Conservation (phyloP, 2,888 invertebrate species). For the Linnaemya vulpina region DNA sequence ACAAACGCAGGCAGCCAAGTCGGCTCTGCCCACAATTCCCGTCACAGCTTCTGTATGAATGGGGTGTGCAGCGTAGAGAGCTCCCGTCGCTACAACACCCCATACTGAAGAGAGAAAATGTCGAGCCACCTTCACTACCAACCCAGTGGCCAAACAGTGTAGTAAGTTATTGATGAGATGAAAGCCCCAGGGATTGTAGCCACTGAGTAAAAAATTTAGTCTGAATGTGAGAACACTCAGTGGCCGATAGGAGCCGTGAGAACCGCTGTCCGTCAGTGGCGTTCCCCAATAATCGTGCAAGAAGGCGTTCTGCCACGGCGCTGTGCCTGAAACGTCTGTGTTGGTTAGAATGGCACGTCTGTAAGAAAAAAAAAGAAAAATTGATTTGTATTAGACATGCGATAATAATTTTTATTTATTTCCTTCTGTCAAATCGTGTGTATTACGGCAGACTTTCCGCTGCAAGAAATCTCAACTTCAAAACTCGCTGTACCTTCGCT, state of each 20-base stretch:
- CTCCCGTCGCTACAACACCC: constrained; percentile 90
- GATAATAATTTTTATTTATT: background rate
- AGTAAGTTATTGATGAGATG: constrained; percentile 93
- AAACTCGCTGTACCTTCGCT: background rate
- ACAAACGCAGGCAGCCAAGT: constrained; percentile 95
- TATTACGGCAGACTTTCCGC: background rate
- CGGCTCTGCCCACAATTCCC: constrained; percentile 97
- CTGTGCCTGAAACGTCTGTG: constrained; percentile 93
- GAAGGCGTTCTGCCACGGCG: constrained; percentile 91
- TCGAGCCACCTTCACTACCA: constrained; percentile 91
- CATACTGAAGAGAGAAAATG: constrained; percentile 87
- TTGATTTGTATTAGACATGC: background rate
- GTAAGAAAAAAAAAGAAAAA: constrained; percentile 83
- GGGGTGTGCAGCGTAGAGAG: constrained; percentile 97
- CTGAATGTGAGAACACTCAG: constrained; percentile 95
- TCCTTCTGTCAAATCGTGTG: background rate
- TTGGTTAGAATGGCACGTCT: constrained; percentile 98
- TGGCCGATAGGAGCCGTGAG: constrained; percentile 98
- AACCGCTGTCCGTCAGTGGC: constrained; percentile 94
- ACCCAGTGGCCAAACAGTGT: constrained; percentile 92
- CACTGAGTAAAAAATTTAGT: constrained; percentile 90
- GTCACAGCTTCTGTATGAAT: constrained; percentile 98
- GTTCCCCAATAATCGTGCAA: constrained; percentile 99
- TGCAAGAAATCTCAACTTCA: background rate
- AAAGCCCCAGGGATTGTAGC: constrained; percentile 91